Evolutionary conservation across 2,113 vertebrate genomes (phyloP).

Genomic region (Sialia sialis): DNA sequence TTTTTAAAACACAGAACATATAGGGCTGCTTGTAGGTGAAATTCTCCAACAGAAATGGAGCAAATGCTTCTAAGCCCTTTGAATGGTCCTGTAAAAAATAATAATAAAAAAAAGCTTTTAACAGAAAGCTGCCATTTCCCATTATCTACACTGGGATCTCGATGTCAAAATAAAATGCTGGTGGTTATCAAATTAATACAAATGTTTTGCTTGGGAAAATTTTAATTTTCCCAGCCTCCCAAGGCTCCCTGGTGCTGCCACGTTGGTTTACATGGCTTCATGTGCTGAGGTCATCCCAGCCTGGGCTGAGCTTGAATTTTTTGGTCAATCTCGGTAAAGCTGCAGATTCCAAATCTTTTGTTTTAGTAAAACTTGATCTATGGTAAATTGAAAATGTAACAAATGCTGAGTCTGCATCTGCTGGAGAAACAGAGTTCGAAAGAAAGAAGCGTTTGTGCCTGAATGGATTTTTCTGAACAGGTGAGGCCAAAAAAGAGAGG

Average conservation of each 20-base stretch:
- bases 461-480: not conserved
- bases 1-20: slow-evolving; percentile 75
- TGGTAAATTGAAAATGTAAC: not conserved
- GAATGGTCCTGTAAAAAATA: not conserved
- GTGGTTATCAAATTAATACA: slow-evolving; percentile 36
- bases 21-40: slow-evolving; percentile 64
- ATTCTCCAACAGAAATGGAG: slow-evolving; percentile 35
- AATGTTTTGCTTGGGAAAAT: slow-evolving; percentile 34
- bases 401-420: not conserved
- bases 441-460: not conserved
- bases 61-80: slow-evolving; percentile 11
- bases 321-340: not conserved
- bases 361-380: not conserved
- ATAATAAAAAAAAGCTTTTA: not conserved
- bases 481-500: not conserved
- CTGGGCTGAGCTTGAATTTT: not conserved
- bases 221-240: not conserved
- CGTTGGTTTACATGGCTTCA: not conserved
- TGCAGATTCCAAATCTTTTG: not conserved
- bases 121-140: not conserved
- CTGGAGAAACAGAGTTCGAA: not conserved
- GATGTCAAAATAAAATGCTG: not conserved
- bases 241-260: not conserved
- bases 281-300: not conserved
- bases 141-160: not conserved